A percentile compares a stretch with the other conserved stretches of the same genome.
Conservation (phyloP, 2,888 invertebrate species). For the Mesopsocus fuscifrons region DNA sequence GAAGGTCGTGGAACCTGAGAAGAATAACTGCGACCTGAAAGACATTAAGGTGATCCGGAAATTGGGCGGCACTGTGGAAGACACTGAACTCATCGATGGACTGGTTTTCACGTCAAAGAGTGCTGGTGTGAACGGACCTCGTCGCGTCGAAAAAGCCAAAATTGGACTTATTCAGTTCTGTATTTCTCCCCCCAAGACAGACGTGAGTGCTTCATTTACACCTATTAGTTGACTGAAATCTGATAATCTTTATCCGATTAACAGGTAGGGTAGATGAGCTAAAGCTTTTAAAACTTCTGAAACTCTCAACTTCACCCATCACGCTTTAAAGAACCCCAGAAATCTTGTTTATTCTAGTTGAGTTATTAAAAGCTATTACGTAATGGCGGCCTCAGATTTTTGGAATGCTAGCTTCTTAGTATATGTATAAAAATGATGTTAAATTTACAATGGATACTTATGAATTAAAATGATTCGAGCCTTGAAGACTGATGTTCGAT, state of each 20-base stretch:
- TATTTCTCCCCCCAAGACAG: conserved; percentile 98
- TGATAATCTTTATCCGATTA: no score
- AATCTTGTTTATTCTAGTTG: background rate
- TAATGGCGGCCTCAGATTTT: conserved; percentile 7
- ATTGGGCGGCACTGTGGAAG: conserved; percentile 92
- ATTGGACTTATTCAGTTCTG: conserved; percentile 99
- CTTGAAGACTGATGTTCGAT: no score
- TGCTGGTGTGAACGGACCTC: conserved; percentile 79
- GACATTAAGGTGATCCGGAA: conserved; percentile 96
- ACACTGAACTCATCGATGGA: conserved; percentile 90
- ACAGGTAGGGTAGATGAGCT: no score
- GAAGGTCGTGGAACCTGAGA: conserved; percentile 54
- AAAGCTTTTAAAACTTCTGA: background rate
- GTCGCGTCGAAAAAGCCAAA: conserved; percentile 90
- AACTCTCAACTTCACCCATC: no score
- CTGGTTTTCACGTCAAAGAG: conserved; percentile 82
- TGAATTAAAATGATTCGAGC: no score
- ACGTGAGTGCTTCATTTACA: conserved; percentile 41
- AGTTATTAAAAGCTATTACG: background rate
- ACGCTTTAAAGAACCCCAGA: no score
- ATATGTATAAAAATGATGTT: no score
- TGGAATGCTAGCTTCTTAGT: no score
- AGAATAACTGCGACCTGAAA: conserved; percentile 72
- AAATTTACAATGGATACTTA: no score
- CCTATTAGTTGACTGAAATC: background rate